Evolutionary conservation across 2,113 vertebrate genomes (phyloP).

Genomic region (Orthochromis malagaraziensis): DNA sequence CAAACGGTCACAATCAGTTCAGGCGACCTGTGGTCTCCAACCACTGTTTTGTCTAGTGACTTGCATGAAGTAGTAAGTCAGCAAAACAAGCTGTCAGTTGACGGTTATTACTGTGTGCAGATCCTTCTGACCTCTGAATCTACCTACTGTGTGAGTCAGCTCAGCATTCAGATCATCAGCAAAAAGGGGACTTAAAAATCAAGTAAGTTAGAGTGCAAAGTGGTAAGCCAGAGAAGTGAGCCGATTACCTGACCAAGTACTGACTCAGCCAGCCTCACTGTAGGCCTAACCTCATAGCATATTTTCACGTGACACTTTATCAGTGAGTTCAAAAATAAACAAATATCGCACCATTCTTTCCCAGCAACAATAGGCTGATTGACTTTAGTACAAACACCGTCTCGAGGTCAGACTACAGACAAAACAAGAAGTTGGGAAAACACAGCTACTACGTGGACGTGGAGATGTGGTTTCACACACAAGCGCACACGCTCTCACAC

Average conservation of each 20-base stretch:
- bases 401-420: slow-evolving; percentile 32
- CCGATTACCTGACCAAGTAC: not conserved
- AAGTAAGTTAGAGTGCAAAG: not conserved
- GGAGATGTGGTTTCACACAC: slow-evolving; percentile 13
- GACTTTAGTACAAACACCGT: slow-evolving; percentile 23
- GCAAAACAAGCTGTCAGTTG: not conserved
- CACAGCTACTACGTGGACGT: slow-evolving; percentile 4
- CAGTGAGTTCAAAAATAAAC: not conserved
- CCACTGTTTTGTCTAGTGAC: not conserved
- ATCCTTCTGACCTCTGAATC: not conserved
- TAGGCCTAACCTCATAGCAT: not conserved
- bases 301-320: not conserved
- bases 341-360: slow-evolving; percentile 30
- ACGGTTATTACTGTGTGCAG: not conserved
- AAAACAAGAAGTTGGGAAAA: slow-evolving; percentile 55
- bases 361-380: slow-evolving; percentile 29
- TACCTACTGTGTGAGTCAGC: not conserved
- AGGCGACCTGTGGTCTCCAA: not conserved
- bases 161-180: not conserved
- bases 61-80: not conserved
- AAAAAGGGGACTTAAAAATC: not conserved
- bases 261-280: not conserved
- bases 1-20: not conserved
- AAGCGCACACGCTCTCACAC: not conserved
- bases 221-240: not conserved